Base-by-base conservation (phyloP, 2,888 invertebrate genomes). In the Phorcus lineatus region DNA sequence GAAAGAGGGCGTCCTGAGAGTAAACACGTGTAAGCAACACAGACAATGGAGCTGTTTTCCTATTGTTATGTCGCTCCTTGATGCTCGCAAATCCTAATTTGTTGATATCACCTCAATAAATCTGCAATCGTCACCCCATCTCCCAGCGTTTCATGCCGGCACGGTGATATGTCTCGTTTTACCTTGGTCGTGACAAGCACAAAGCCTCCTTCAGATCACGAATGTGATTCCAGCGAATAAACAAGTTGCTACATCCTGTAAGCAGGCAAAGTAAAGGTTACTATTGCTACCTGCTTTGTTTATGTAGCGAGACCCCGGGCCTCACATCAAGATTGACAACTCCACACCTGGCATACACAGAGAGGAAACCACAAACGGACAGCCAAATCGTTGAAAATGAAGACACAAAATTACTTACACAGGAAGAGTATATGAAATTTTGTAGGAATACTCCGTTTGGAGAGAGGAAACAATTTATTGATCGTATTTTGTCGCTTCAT, bases 81-180 rank as follows among this genome's bases (percentile, higher is more conserved):
- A 70, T 36, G 70, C 31, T 70, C 70, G 36, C 70, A 70, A 70
- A 70, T 70, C 70, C 70, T 70, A 70, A 70, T 70, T 70, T 70
- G 70, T 70, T 70, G 70, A 70, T 70, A 70, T 70, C 70, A 70
- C 70, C 70, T 36, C 70, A 36, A 70, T 70, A 70, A 70, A 36
- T 70, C 36, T 70, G 31, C 31, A 70, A 70, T 70, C 70, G 70
- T 70, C 31, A 70, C 40, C 70, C 17, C 70, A 70, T 70, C 70
- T 70, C 70, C 16, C 70, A 36, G 40, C 40, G 31, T 40, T 70
- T 70, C 70, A 70, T 28, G 36, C 70, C 36, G 36, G 70, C 70
- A 70, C 70, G 70, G 40, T 70, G 70, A 70, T 70, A 70, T 24
- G 70, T 70, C 70, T 70, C 70, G 70, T 1, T 70, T 70, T 70